These are phyloP conservation scores for Rhopalosiphum nymphaeae DNA, from an alignment of 2,888 invertebrate genomes.

Conservation along the genomic window DNA sequence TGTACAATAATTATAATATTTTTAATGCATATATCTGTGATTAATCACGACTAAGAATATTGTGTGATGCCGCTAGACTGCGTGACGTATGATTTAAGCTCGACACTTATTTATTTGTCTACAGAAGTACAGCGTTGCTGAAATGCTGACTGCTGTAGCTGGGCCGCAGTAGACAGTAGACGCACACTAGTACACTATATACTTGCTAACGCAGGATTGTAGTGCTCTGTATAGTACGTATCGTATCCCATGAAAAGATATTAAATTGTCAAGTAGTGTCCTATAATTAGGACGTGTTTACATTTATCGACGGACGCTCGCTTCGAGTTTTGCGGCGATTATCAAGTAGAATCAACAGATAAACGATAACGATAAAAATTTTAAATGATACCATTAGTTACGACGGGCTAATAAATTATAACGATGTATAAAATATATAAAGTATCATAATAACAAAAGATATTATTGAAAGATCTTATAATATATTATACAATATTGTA, in stretches of 20 bases:
- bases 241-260: neutral
- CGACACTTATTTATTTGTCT: neutral
- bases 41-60: neutral
- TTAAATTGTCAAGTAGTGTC: neutral
- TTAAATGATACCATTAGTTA: neutral
- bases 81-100: neutral
- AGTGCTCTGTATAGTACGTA: neutral
- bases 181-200: neutral
- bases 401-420: neutral
- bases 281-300: neutral
- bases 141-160: neutral
- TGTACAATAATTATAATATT: neutral
- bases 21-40: neutral
- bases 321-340: neutral
- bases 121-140: neutral
- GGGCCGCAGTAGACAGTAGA: too few species aligned
- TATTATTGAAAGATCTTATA: neutral
- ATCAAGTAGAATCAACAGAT: neutral
- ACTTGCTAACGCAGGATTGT: neutral
- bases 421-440: neutral
- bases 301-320: neutral
- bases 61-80: neutral
- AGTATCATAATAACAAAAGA: neutral
- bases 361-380: neutral
- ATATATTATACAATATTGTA: neutral